Evolutionary conservation across 2,797 vertebrate genomes (phyloP).

Genomic region (Enteromius argenteus): DNA sequence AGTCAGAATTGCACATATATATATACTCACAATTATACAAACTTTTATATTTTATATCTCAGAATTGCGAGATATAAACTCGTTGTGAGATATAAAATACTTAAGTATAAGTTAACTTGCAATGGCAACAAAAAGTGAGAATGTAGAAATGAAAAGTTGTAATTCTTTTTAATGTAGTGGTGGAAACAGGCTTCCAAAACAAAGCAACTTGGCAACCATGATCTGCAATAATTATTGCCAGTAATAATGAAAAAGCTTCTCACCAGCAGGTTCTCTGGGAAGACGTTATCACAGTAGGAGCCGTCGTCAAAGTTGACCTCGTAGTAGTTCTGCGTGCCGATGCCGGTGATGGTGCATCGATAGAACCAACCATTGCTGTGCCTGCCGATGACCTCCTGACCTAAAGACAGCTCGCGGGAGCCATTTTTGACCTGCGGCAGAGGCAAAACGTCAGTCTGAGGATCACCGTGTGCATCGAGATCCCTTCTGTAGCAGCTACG

Average conservation of each 20-base stretch:
- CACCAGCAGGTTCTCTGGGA: slow-evolving; percentile 92
- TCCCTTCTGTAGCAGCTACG: slow-evolving; percentile 20
- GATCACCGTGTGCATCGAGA: not conserved
- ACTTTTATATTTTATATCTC: too few relatives aligned
- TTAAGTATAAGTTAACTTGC: too few relatives aligned
- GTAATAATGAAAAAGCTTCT: slow-evolving; percentile 62
- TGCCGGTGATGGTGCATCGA: slow-evolving; percentile 89
- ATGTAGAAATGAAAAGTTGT: too few relatives aligned
- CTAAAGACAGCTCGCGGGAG: slow-evolving; percentile 78
- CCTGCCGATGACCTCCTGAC: slow-evolving; percentile 91
- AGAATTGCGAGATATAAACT: too few relatives aligned
- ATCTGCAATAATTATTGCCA: not conserved
- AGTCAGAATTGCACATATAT: too few relatives aligned
- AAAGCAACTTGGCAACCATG: not conserved
- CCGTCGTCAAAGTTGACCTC: slow-evolving; percentile 97
- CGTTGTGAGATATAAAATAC: too few relatives aligned
- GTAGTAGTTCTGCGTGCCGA: slow-evolving; percentile 88
- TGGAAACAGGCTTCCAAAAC: not conserved
- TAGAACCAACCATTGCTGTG: slow-evolving; percentile 90
- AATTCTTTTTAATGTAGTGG: not conserved
- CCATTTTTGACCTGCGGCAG: slow-evolving; percentile 62
- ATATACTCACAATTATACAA: too few relatives aligned
- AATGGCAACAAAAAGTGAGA: too few relatives aligned
- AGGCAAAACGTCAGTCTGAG: not conserved
- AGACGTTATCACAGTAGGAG: slow-evolving; percentile 95